These are phyloP conservation scores for Squalus acanthias DNA, from an alignment of 2,797 vertebrate genomes.

Conservation along the genomic window DNA sequence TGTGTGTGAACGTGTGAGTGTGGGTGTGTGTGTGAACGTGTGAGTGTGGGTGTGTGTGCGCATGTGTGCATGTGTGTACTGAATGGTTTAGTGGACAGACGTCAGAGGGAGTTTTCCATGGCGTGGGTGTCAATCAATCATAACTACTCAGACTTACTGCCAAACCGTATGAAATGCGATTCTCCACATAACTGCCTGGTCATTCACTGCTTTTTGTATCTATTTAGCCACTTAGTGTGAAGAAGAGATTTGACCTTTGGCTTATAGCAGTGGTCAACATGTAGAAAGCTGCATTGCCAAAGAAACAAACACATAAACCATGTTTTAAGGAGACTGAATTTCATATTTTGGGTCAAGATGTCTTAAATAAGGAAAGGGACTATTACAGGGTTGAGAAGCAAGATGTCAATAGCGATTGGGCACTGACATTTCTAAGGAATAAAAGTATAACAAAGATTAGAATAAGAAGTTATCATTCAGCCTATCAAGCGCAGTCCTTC, in stretches of 20 bases:
- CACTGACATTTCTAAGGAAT: background rate
- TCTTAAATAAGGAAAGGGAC: background rate
- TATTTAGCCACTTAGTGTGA: too few species aligned
- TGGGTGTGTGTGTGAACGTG: background rate
- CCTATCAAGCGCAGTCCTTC: background rate
- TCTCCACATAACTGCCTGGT: too few species aligned
- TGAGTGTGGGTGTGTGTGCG: background rate
- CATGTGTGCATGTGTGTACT: background rate
- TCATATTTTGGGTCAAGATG: background rate
- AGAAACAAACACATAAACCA: background rate
- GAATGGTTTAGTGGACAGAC: too few species aligned
- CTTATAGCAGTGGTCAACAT: background rate
- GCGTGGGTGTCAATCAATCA: too few species aligned
- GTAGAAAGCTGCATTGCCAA: background rate
- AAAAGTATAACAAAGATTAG: background rate
- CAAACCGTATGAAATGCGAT: too few species aligned
- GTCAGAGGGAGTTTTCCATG: too few species aligned
- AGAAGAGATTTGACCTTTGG: background rate
- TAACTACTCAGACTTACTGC: too few species aligned
- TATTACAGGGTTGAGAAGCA: background rate
- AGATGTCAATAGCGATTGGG: background rate
- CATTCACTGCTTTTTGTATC: too few species aligned
- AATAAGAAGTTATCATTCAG: background rate
- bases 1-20: background rate
- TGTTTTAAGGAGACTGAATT: background rate